Conservation (phyloP, 2,797 vertebrate genomes). For the Aeoliscus strigatus region DNA sequence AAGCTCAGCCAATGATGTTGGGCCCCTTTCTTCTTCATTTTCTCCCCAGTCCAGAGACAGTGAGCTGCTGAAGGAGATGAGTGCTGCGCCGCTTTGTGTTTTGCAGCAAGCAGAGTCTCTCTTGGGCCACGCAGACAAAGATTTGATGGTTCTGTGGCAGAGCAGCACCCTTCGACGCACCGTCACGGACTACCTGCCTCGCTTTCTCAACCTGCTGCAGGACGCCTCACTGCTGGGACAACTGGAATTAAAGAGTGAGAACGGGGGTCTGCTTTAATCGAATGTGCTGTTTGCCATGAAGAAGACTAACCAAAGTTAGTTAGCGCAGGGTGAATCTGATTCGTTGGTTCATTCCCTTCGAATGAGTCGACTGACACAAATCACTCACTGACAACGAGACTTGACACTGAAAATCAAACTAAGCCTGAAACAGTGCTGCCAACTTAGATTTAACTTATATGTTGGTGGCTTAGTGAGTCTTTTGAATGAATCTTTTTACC, state of each 20-base stretch:
- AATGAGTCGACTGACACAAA: no score
- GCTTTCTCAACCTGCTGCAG: slow-evolving; percentile 68
- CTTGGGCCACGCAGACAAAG: slow-evolving; percentile 31
- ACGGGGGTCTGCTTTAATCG: no score
- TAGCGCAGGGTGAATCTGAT: no score
- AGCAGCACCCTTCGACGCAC: slow-evolving; percentile 47
- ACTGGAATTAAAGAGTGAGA: slow-evolving; percentile 80
- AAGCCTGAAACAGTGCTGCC: no score
- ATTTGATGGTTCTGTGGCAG: slow-evolving; percentile 60
- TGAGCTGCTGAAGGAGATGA: slow-evolving; percentile 67
- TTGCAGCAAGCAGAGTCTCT: slow-evolving; percentile 54
- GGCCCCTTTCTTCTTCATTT: background rate
- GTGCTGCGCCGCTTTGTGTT: slow-evolving; percentile 42
- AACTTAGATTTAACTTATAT: no score
- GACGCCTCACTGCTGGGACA: slow-evolving; percentile 70
- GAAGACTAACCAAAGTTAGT: no score
- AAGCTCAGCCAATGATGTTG: background rate
- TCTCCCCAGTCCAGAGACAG: slow-evolving; percentile 62
- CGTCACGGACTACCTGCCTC: slow-evolving; percentile 62
- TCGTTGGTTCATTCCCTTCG: no score
- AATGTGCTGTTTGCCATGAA: no score
- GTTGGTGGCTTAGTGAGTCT: no score
- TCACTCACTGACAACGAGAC: no score
- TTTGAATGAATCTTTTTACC: no score
- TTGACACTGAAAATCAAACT: no score